Percentiles rank a stretch among this genome's conserved stretches.
Conservation (phyloP, 2,797 vertebrate genomes). For the Platalea minor region DNA sequence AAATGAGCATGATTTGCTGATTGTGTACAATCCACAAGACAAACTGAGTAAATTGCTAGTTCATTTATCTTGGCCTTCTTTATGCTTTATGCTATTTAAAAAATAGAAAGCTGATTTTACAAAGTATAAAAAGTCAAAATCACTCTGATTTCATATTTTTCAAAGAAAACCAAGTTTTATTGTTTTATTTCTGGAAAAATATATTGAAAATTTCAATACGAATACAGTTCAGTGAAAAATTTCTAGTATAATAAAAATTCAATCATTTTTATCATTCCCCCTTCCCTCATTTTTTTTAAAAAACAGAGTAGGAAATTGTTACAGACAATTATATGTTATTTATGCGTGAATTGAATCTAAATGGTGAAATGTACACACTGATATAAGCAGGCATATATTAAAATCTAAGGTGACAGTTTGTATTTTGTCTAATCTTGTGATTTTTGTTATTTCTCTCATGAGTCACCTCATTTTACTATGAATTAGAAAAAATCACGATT, state of each 20-base stretch:
- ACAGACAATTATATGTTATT: not conserved
- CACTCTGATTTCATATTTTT: constrained; percentile 12
- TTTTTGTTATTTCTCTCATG: not conserved
- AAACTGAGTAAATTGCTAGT: not conserved
- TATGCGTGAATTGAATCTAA: not conserved
- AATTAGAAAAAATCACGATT: not conserved
- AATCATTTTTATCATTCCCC: not conserved
- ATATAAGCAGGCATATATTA: not conserved
- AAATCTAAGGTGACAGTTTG: not conserved
- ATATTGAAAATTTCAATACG: not conserved
- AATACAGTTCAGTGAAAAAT: constrained; percentile 25
- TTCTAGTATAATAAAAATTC: not conserved
- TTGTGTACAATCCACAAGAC: not conserved
- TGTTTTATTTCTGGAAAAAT: constrained; percentile 31
- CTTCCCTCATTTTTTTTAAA: not conserved
- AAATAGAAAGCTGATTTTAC: not conserved
- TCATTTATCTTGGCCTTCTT: not conserved
- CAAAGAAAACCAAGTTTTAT: constrained; percentile 44
- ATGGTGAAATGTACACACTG: not conserved
- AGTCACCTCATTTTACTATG: not conserved
- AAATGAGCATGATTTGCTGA: not conserved
- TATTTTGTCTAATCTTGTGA: not conserved
- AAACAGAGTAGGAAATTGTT: not conserved
- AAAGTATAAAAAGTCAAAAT: not conserved
- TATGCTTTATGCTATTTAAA: not conserved